These are phyloP conservation scores for Pammene aurita DNA, from an alignment of 2,888 invertebrate species.

Conservation along the genomic window DNA sequence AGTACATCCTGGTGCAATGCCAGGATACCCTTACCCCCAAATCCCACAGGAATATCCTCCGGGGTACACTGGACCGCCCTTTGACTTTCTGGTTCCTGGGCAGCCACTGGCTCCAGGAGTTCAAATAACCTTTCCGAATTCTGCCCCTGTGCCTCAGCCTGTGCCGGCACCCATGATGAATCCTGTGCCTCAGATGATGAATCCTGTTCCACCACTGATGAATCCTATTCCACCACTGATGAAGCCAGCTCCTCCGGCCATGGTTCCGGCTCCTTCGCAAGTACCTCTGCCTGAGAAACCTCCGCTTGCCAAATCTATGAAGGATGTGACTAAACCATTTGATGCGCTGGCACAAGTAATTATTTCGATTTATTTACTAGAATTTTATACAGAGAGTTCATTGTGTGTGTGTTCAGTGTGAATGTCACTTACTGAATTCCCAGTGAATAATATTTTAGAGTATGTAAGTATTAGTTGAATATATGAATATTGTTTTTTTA, in stretches of 20 bases:
- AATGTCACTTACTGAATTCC: too few species aligned
- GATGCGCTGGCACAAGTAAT: constrained; percentile 78
- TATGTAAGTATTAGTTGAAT: constrained; percentile 15
- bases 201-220: constrained; percentile 5
- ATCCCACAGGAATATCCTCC: constrained; percentile 13
- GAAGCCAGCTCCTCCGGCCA: constrained; percentile 46
- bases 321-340: constrained; percentile 54
- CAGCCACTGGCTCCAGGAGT: constrained; percentile 42
- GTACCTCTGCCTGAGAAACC: constrained; percentile 30
- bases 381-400: constrained; percentile 22
- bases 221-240: constrained; percentile 19
- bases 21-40: constrained; percentile 33
- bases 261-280: constrained; percentile 54
- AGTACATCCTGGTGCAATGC: constrained; percentile 14
- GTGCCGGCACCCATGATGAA: constrained; percentile 51
- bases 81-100: constrained; percentile 16
- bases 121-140: constrained; percentile 42
- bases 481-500: constrained; percentile 41
- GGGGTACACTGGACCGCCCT: constrained; percentile 18
- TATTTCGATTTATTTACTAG: constrained; percentile 20
- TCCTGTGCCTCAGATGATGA: constrained; percentile 31
- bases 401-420: too few species aligned
- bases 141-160: constrained; percentile 47
- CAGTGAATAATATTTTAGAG: constrained; percentile 16
- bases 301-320: constrained; percentile 39